Base-by-base conservation (phyloP, 2,797 vertebrate genomes). In the Xerus rutilus region DNA sequence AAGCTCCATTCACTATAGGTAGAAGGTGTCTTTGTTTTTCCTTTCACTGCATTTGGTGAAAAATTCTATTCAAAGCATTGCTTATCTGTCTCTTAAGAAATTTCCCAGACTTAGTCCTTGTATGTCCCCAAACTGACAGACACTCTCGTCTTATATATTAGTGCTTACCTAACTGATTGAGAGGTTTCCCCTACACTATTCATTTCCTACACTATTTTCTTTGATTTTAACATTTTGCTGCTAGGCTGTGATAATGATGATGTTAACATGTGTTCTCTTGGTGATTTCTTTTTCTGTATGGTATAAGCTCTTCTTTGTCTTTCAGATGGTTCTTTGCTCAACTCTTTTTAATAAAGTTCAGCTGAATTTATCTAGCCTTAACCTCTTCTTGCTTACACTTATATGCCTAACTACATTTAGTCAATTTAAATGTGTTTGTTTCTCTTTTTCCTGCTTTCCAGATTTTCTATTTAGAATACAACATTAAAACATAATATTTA, bases 361-460 rank as follows among this genome's bases (percentile, higher is more conserved):
- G 3, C 13, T 73, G 54, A 13, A 15, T 20, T 86, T 90, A 73
- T 82, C 78, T 89, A 39, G 76, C 32, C 43, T 59, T 84, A 70
- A 81, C 21, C 5, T 32, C 13, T 82, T 77, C 57, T 86, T 77
- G 18, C 52, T 77, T 57, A 39, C 49, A 86, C 52, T 77, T 57
- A 62, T 35, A 86, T 91, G 43, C 62, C 15, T 79, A 79, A 70
- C 5, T 23, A 9, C 65, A 84, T 54, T 81, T 18, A 35, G 67
- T 73, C 69, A 69, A 49, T 70, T 78, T 78, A 92, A 59, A 78
- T 89, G 30, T n/a, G 6, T 78, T 82, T 81, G 17, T 89, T 95
- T 35, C 4, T 15, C 45, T 64, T 78, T 54, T 62, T 25, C 23
- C 28, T 49, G 15, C 45, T 70, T 86, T 8, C 20, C 20, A 78